Conservation (phyloP, 2,797 vertebrate genomes). For the Numenius phaeopus region DNA sequence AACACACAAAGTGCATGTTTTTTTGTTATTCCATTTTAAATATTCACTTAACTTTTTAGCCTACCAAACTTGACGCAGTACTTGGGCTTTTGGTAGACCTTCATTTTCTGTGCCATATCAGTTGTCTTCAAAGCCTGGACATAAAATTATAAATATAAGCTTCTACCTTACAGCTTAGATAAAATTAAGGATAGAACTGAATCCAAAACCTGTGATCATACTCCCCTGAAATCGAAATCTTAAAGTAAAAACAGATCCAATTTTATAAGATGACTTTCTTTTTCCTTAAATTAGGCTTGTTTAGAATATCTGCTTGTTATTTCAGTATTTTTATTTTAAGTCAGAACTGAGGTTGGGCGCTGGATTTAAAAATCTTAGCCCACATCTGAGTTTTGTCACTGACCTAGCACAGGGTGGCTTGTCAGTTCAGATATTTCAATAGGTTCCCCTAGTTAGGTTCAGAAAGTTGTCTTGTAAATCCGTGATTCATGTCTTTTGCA, state of each 20-base stretch:
- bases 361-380: not conserved
- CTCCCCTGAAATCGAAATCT: not conserved
- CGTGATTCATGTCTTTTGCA: conserved; percentile 16
- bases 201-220: not conserved
- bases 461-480: conserved; percentile 14
- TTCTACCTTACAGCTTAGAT: not conserved
- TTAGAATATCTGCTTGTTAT: not conserved
- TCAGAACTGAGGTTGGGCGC: not conserved
- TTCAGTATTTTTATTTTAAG: not conserved
- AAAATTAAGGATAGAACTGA: not conserved
- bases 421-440: conserved; percentile 32
- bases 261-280: not conserved
- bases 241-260: not conserved
- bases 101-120: not conserved
- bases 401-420: not conserved
- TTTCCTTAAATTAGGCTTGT: not conserved
- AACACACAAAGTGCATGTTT: not conserved
- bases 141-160: not conserved
- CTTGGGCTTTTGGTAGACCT: not conserved
- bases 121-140: not conserved
- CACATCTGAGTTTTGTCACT: not conserved
- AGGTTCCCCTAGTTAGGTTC: not conserved
- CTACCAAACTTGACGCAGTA: not conserved
- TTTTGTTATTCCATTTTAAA: conserved; percentile 18
- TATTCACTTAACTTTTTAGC: not conserved